These are phyloP conservation scores for Globicephala melas DNA, from an alignment of 2,113 vertebrate species.

Conservation along the genomic window DNA sequence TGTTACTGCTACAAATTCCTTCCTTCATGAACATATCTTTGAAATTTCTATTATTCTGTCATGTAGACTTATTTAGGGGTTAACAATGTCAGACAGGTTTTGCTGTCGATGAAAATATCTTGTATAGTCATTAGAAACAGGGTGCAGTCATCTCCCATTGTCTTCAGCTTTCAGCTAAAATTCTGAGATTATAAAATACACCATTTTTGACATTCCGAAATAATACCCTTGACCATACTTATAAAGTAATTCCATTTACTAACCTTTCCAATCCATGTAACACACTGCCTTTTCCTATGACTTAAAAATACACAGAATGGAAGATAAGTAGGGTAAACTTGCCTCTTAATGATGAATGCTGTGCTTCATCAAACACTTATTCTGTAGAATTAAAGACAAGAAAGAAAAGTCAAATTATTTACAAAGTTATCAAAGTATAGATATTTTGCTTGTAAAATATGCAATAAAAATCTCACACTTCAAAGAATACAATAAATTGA, in stretches of 20 bases:
- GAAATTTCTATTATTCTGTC: background rate
- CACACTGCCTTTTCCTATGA: background rate
- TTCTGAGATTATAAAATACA: background rate
- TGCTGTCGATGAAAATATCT: background rate
- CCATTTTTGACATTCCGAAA: background rate
- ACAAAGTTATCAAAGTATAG: background rate
- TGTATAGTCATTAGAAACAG: background rate
- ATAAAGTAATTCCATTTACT: background rate
- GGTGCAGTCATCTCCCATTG: background rate
- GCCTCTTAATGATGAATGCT: background rate
- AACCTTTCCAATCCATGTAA: background rate
- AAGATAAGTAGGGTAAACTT: background rate
- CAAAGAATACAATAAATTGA: background rate
- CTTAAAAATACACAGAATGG: background rate
- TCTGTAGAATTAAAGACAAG: background rate
- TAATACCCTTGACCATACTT: background rate
- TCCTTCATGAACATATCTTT: background rate
- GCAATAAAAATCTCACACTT: background rate
- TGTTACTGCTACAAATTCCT: background rate
- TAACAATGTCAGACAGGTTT: background rate
- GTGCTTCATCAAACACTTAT: background rate
- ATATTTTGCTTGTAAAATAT: background rate
- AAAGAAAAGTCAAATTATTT: background rate
- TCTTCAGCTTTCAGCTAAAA: background rate
- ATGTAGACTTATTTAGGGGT: background rate